Base-by-base conservation (phyloP, 2,797 vertebrate genomes). In the Takifugu ocellatus region DNA sequence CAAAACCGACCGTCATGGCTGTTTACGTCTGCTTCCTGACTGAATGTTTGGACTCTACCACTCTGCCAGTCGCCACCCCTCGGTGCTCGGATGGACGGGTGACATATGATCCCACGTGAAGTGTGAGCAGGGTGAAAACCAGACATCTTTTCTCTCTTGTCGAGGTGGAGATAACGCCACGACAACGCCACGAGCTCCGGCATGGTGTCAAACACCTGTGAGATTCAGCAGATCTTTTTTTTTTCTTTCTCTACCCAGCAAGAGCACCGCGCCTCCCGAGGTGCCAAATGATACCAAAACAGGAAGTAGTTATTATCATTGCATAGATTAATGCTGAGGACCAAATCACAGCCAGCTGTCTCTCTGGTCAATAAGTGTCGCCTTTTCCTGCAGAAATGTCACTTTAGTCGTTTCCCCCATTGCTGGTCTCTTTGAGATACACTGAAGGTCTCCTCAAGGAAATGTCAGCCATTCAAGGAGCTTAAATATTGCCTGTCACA, bases 1-100 rank as follows among this genome's bases (percentile, higher is more conserved):
- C 74, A 80, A 87, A 87, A 85, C 80, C 75, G 79, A 84, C 86
- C 85, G 83, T 87, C 88, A 87, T 70, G 82, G 83, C 85, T 90
- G 86, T 92, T 91, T 91, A 81, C 77, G 77, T 87, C 75, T 63
- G 70, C 69, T 66, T 86, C 79, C 78, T 69, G 31, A 33, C 62
- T 56, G 77, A 83, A 78, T 74, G 83, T 84, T 68, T 76, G 76
- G 83, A 84, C 84, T 72, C 77, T 83, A 83, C 87, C 85, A 81
- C 81, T 87, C 75, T 63, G 66, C 72, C 79, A 81, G 85, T 84
- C 85, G 81, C 75, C 68, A 81, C 65, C 71, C 78, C 85, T 75
- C 79, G 78, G 79, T 78, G 78, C 54, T 60, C 66, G 81, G 82
- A 74, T 82, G 81, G 82, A 64, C 72, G 65, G 68, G 77, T 79